Evolutionary conservation across 92 coral and sea anemone species (phyloP).

Genomic region (Anthopleura xanthogrammica): DNA sequence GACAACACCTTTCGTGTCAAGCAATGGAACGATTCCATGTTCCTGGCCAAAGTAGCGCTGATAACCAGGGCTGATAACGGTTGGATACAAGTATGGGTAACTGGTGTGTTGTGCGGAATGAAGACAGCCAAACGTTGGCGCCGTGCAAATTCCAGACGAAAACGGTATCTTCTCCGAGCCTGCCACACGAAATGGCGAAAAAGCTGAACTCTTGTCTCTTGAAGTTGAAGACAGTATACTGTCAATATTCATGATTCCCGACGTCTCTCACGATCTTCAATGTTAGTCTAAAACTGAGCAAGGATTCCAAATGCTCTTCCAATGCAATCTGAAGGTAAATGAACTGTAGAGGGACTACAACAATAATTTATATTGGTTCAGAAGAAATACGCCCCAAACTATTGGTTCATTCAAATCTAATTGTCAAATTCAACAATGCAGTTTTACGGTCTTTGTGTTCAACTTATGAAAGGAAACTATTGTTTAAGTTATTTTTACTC

Average conservation of each 20-base stretch:
- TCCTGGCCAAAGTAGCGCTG: conserved; percentile 28
- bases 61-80: conserved; percentile 11
- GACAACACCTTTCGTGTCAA: conserved; percentile 15
- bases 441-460: background rate
- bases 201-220: conserved; percentile 29
- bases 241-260: background rate
- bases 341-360: background rate
- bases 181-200: conserved; percentile 21
- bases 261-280: background rate
- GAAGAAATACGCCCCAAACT: conserved; percentile 6
- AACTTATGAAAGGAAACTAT: conserved; percentile 11
- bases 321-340: conserved; percentile 13
- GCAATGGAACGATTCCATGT: background rate
- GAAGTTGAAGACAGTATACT: background rate
- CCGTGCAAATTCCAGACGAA: conserved; percentile 2
- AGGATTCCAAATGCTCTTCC: background rate
- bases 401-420: conserved; percentile 5
- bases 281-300: background rate
- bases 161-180: conserved; percentile 1
- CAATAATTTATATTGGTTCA: conserved; percentile 14
- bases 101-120: background rate
- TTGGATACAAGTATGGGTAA: background rate
- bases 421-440: conserved; percentile 5
- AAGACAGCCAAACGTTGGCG: background rate
- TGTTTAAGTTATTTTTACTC: conserved; percentile 2